Conservation (phyloP, 2,113 vertebrate species). For the Crotalus viridis region DNA sequence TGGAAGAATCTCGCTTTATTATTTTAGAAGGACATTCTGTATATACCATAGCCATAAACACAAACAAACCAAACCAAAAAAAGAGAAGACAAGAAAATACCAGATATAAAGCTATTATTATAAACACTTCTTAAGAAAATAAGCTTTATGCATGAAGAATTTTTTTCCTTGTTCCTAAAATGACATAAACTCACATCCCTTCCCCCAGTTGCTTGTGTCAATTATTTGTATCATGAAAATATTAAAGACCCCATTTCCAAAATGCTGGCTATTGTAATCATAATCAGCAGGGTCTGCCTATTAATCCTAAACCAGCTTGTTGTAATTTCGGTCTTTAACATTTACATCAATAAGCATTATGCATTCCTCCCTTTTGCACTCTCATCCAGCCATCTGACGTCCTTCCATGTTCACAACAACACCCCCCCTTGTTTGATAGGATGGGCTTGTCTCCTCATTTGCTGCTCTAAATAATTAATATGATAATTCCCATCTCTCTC, state of each 20-base stretch:
- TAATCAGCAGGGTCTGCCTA: background rate
- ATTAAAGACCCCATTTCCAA: background rate
- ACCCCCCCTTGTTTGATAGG: background rate
- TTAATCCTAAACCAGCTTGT: background rate
- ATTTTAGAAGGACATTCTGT: background rate
- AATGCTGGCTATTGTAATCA: background rate
- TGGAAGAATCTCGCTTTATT: background rate
- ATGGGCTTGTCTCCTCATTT: background rate
- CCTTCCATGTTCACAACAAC: background rate
- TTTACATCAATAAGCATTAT: background rate
- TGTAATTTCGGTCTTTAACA: background rate
- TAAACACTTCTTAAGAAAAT: background rate
- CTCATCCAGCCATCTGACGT: background rate
- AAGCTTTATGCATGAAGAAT: background rate
- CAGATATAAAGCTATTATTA: background rate
- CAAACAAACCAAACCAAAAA: background rate
- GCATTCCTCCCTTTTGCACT: background rate
- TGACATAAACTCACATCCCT: background rate
- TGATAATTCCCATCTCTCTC: background rate
- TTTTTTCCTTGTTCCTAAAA: background rate
- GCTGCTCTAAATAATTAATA: background rate
- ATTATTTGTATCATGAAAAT: background rate
- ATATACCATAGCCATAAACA: background rate
- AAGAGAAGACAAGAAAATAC: background rate
- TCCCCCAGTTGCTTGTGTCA: background rate